phyloP scores from a whole-genome alignment of 2,797 vertebrate genomes.

The Malurus splendens region DNA sequence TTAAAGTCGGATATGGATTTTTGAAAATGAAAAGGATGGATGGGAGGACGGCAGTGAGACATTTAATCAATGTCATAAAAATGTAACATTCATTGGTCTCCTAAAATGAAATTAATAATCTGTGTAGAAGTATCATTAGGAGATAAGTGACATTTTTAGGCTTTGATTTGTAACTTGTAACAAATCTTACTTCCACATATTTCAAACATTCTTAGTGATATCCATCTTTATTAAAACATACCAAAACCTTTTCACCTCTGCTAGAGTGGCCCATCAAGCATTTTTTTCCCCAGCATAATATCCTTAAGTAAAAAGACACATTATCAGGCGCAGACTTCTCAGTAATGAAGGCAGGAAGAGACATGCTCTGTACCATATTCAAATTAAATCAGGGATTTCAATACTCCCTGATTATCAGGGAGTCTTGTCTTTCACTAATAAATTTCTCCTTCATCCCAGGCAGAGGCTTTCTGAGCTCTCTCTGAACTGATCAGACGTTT shows the following conservation, averaged over 20 bases:
- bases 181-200: constrained; percentile 75
- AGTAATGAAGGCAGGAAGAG: constrained; percentile 71
- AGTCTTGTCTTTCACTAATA: constrained; percentile 74
- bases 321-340: constrained; percentile 62
- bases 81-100: constrained; percentile 81
- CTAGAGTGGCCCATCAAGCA: constrained; percentile 58
- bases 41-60: constrained; percentile 65
- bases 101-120: constrained; percentile 84
- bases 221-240: constrained; percentile 77
- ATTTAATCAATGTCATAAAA: constrained; percentile 84
- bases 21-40: constrained; percentile 74
- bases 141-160: constrained; percentile 78
- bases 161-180: constrained; percentile 79
- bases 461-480: constrained; percentile 33
- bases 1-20: constrained; percentile 73
- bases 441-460: constrained; percentile 68
- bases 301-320: constrained; percentile 66
- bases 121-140: constrained; percentile 82
- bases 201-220: constrained; percentile 72
- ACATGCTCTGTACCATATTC: constrained; percentile 65
- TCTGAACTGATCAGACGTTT: constrained; percentile 52
- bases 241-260: constrained; percentile 70
- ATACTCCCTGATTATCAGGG: constrained; percentile 74
- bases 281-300: constrained; percentile 62
- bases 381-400: constrained; percentile 78